Conservation (phyloP, 2,797 vertebrate species). For the Rhabdophis nuchalis region DNA sequence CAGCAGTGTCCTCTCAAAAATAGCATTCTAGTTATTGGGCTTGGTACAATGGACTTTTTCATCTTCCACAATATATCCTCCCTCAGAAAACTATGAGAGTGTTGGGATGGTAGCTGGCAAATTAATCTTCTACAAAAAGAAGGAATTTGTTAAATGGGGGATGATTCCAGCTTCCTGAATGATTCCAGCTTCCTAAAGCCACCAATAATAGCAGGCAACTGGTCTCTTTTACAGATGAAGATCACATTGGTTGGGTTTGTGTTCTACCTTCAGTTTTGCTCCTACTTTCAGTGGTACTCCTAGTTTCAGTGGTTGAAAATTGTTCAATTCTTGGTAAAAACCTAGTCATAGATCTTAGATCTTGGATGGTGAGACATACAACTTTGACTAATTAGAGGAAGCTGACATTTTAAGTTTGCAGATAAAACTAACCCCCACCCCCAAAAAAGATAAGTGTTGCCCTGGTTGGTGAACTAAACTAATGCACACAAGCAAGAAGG, state of each 20-base stretch:
- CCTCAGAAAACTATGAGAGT: background rate
- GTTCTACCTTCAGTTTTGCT: background rate
- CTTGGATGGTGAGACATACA: background rate
- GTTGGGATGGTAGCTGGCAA: background rate
- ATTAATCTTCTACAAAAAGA: background rate
- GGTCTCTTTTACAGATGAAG: background rate
- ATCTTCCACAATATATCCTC: background rate
- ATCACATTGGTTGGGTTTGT: background rate
- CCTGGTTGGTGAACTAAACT: background rate
- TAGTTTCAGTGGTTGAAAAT: background rate
- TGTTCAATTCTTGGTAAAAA: background rate
- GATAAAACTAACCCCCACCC: background rate
- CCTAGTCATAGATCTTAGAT: background rate
- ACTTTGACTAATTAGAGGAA: background rate
- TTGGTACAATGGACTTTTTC: background rate
- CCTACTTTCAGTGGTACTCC: background rate
- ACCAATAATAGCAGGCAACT: background rate
- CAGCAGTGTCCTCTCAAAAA: background rate
- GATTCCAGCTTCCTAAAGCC: background rate
- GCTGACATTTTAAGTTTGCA: background rate
- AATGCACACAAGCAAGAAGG: background rate
- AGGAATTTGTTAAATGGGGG: background rate
- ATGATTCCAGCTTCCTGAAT: background rate
- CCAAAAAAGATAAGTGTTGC: background rate
- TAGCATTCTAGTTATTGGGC: background rate